phyloP scores from a whole-genome alignment of 2,888 invertebrate species.

The Unio pictorum region DNA sequence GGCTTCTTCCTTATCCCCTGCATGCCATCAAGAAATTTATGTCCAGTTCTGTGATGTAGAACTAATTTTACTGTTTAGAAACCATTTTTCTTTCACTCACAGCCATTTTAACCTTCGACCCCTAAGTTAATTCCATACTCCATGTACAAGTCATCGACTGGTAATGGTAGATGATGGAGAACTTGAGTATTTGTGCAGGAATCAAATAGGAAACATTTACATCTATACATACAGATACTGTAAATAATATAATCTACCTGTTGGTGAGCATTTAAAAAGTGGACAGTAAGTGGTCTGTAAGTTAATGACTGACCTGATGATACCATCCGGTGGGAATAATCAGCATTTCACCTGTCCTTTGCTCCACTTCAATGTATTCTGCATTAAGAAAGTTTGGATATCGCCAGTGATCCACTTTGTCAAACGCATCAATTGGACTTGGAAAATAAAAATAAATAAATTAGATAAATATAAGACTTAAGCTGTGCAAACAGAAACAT shows the following conservation, averaged over 20 bases:
- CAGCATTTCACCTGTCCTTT: conserved; percentile 67
- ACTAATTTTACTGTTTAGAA: too few relatives aligned
- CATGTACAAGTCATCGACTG: not conserved
- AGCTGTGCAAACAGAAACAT: too few relatives aligned
- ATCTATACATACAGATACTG: too few relatives aligned
- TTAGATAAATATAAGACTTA: not conserved
- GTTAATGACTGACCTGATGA: conserved; percentile 61
- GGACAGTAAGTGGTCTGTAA: not conserved
- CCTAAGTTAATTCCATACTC: too few relatives aligned
- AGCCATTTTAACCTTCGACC: too few relatives aligned
- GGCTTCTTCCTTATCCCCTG: too few relatives aligned
- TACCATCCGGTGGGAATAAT: conserved; percentile 70
- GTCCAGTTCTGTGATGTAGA: too few relatives aligned
- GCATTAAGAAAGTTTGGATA: conserved; percentile 54
- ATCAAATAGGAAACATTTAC: not conserved
- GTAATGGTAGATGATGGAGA: not conserved
- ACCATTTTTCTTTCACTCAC: too few relatives aligned
- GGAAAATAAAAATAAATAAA: conserved; percentile 13
- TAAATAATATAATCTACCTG: too few relatives aligned
- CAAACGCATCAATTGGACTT: conserved; percentile 62
- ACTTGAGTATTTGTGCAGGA: not conserved
- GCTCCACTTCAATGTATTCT: conserved; percentile 61
- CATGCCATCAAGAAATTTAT: too few relatives aligned
- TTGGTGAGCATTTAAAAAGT: not conserved
- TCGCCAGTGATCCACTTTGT: conserved; percentile 32